Evolutionary conservation across 92 coral and sea anemone genomes (phyloP), one percentile per base, ranked within the genome.

Genomic region (Chrysogorgia sp.): DNA sequence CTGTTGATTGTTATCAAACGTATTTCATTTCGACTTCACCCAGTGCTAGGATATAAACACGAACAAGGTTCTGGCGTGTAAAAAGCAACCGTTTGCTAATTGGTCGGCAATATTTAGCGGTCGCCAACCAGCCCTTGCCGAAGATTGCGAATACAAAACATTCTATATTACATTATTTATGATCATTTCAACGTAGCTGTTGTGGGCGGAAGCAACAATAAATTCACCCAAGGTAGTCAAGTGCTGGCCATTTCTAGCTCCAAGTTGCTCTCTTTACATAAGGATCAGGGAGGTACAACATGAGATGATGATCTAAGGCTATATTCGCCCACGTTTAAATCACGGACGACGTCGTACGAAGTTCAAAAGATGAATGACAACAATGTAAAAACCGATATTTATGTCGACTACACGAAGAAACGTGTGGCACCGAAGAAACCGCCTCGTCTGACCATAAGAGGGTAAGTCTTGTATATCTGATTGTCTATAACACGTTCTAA

Each of bases 401-500:
- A 48, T 10, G 26, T n/a, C n/a, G n/a, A n/a, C n/a, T n/a, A 52
- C 14, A 21, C 63, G 63, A 52, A 48, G 78, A 71, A 71, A 52
- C 50, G 52, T 31, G 4, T 71, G 10, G 63, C 78, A 14, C 78
- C 78, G 33, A 50, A 55, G 63, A 71, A 71, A 48, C 78, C 78
- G 34, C 78, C 78, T 50, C 78, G 78, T 12, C 40, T 71, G 7
- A 2, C 10, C 32, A 50, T 71, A 14, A 50, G 49, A 71, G 31
- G 78, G 78, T 71, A 29, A 50, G 78, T 25, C 12, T 47, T 12
- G n/a, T 6, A 47, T 47, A n/a, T 47, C n/a, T 47, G 53, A 47
- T 12, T 6, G 53, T 4, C 43, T 47, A 15, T 47, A 47, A 7
- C 15, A 6, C 53, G 53, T 47, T 5, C 43, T 15, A 15, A 47